Percentiles rank a stretch among this genome's conserved stretches.
These are phyloP conservation scores for Parascotia fuliginaria DNA, from an alignment of 2,888 invertebrate species.

Conservation along the genomic window DNA sequence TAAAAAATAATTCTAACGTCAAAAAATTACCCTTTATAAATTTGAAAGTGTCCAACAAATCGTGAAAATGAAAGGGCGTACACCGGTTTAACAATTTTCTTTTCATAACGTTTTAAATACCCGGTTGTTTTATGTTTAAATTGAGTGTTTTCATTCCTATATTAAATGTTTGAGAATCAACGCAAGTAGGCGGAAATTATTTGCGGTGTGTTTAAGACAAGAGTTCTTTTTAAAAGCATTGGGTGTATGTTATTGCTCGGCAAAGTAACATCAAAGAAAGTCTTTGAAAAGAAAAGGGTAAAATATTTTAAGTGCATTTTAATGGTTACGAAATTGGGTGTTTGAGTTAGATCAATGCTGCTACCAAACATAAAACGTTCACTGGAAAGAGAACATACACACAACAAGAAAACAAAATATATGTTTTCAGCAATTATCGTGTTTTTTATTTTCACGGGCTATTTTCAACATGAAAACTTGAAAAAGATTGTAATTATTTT, in stretches of 20 bases:
- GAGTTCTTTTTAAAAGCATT: background rate
- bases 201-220: background rate
- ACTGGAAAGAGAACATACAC: too few relatives aligned
- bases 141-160: constrained; percentile 1
- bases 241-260: background rate
- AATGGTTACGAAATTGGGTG: too few relatives aligned
- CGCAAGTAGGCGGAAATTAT: constrained; percentile 1
- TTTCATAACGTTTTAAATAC: constrained; percentile 9
- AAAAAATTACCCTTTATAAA: constrained; percentile 11
- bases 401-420: too few relatives aligned
- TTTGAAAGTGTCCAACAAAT: constrained; percentile 7
- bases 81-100: constrained; percentile 11
- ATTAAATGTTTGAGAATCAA: constrained; percentile 9
- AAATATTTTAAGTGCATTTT: background rate
- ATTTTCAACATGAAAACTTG: too few relatives aligned
- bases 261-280: background rate
- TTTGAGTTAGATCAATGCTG: too few relatives aligned
- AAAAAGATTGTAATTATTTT: too few relatives aligned
- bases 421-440: too few relatives aligned
- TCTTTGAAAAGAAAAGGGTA: background rate
- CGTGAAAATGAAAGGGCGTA: constrained; percentile 12
- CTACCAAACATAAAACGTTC: too few relatives aligned
- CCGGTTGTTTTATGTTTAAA: constrained; percentile 3
- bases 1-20: background rate
- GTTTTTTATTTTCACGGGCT: too few relatives aligned